Percentiles rank a stretch among this genome's conserved stretches.
Evolutionary conservation across 2,113 vertebrate genomes (phyloP).

Genomic region (Euleptes europaea): DNA sequence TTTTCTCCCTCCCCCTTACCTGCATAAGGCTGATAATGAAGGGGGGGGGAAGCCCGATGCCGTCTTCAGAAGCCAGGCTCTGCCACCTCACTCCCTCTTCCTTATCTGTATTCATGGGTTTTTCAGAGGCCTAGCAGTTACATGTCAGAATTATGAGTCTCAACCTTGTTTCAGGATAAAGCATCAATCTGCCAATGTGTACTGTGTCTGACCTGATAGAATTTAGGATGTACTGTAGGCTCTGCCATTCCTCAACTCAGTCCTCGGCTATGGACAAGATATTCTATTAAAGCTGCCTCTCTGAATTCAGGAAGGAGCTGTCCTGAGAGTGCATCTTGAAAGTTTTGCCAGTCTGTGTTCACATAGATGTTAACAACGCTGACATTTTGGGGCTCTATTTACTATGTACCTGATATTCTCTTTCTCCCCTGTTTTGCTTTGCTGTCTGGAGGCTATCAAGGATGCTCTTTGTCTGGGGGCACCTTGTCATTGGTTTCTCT

Average conservation of each 20-base stretch:
- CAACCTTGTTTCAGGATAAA: slow-evolving; percentile 38
- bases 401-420: not conserved
- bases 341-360: not conserved
- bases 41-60: rapidly evolving
- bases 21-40: not conserved
- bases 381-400: not conserved
- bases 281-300: slow-evolving; percentile 30
- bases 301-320: slow-evolving; percentile 19
- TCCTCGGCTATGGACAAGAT: slow-evolving; percentile 7
- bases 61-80: not conserved
- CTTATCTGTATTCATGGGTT: slow-evolving; percentile 36
- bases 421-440: slow-evolving; percentile 14
- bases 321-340: slow-evolving; percentile 1
- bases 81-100: not conserved
- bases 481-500: no score
- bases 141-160: slow-evolving; percentile 32
- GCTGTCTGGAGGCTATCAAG: not conserved
- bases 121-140: slow-evolving; percentile 29
- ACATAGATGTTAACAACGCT: not conserved
- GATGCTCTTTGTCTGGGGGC: no score
- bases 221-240: rapidly evolving
- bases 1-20: not conserved
- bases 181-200: slow-evolving; percentile 1
- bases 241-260: not conserved
- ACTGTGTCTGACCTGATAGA: slow-evolving; percentile 1